Base-by-base conservation (phyloP, 1,140 invertebrate genomes). In the Micrasema minimum region DNA sequence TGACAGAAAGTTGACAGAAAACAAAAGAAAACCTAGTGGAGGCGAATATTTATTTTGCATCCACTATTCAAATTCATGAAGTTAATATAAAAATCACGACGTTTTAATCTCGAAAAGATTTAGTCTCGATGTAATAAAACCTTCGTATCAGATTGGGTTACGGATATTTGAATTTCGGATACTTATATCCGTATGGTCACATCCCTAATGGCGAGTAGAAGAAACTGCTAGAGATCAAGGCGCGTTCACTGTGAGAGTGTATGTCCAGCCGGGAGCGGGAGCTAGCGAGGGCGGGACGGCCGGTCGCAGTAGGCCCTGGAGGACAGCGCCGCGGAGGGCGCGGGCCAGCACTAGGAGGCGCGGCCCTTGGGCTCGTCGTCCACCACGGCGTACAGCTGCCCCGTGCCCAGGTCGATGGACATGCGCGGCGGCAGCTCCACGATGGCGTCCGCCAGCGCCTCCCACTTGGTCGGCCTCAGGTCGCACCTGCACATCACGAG, bases 371-470 rank as follows among this genome's bases (percentile, higher is more conserved):
- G 69, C 2, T 67, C 38, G 20, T 75, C 74, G 26, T 66, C 74
- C 7, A 75, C 70, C 26, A 84, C 77, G 45, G 82, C 77, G 74
- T 83, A 85, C 66, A 85, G 83, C 76, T 85, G 82, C 53, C 84
- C 83, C 11, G 84, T 84, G 9, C 83, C 73, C 37, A 82, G 81
- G 72, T 85, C 82, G 26, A 85, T 80, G 59, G 82, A 78, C 22
- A 84, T 80, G 16, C 80, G 80, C 1, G 83, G 79, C 9, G 83
- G 82, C 55, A 85, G 72, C 74, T 85, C 84, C 2, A 83, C 82
- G 26, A 83, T 83, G 41, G 82, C 82, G 75, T 86, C 84, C 0
- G 84, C 84, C 5, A 85, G 78, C 14, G 82, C 83, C 68, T 86
- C 84, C 84, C 84, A 86, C 2, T 82, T 78, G 0, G 84, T 86